Evolutionary conservation across 2,888 invertebrate genomes (phyloP).

Genomic region (Philereme transversata): DNA sequence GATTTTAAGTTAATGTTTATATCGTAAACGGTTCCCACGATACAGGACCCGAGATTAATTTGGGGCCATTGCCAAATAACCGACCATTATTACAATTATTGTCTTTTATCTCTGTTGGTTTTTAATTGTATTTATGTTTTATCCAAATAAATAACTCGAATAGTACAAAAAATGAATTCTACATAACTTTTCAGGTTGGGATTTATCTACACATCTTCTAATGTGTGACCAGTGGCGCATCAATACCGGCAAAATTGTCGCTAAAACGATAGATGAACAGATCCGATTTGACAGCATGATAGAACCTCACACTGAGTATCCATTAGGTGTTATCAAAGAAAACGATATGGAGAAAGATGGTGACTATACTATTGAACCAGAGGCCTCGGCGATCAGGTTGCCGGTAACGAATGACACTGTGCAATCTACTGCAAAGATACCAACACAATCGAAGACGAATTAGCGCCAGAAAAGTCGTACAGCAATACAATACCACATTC

Average conservation of each 20-base stretch:
- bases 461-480: not conserved
- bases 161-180: not conserved
- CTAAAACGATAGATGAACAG: constrained; percentile 5
- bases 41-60: too few relatives aligned
- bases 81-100: too few relatives aligned
- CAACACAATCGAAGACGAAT: not conserved
- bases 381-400: not conserved
- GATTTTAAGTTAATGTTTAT: too few relatives aligned
- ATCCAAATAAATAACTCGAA: too few relatives aligned
- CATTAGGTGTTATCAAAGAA: constrained; percentile 1
- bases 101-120: too few relatives aligned
- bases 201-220: constrained; percentile 81
- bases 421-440: not conserved
- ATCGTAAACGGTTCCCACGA: too few relatives aligned
- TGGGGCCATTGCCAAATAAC: too few relatives aligned
- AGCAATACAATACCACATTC: not conserved
- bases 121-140: too few relatives aligned
- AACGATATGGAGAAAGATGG: not conserved
- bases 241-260: constrained; percentile 13
- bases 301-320: not conserved
- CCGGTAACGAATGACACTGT: not conserved
- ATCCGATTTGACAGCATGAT: constrained; percentile 5
- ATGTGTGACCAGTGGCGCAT: constrained; percentile 85
- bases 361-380: constrained; percentile 19
- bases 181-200: constrained; percentile 81